These are phyloP conservation scores for Dolichomitus sp. DNA, from an alignment of 2,888 invertebrate genomes.

Conservation along the genomic window DNA sequence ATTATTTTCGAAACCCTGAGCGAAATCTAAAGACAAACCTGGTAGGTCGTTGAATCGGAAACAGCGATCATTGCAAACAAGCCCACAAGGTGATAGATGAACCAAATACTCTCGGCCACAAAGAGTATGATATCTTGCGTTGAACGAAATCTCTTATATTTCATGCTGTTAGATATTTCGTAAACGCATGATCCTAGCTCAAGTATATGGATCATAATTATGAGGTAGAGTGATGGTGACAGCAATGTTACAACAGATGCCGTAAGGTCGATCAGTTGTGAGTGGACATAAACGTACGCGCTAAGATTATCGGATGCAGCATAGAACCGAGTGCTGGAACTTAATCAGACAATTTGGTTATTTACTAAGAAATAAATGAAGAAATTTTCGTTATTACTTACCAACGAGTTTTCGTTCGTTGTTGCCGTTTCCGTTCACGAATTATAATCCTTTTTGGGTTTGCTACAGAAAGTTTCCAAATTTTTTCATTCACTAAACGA, in stretches of 20 bases:
- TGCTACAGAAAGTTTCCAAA: slow-evolving; percentile 9
- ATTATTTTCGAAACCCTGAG: not conserved
- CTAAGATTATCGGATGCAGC: slow-evolving; percentile 6
- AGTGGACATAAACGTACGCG: slow-evolving; percentile 26
- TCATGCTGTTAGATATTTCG: slow-evolving; percentile 23
- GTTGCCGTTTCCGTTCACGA: not conserved
- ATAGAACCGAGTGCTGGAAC: slow-evolving; percentile 36
- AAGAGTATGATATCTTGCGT: not conserved
- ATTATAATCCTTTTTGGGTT: not conserved
- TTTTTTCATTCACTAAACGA: slow-evolving; percentile 31
- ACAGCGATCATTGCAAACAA: slow-evolving; percentile 27
- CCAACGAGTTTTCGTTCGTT: not conserved
- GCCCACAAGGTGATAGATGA: slow-evolving; percentile 35
- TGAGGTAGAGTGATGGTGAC: slow-evolving; percentile 37
- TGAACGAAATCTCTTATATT: not conserved
- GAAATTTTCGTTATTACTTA: slow-evolving; percentile 20
- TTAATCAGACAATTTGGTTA: not conserved
- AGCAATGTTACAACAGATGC: slow-evolving; percentile 10
- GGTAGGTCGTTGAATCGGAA: slow-evolving; percentile 39
- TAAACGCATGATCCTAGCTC: slow-evolving; percentile 30
- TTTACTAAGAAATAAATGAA: not conserved
- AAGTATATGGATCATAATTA: slow-evolving; percentile 23
- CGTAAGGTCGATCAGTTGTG: slow-evolving; percentile 34
- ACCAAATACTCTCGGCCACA: slow-evolving; percentile 9
- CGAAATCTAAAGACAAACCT: slow-evolving; percentile 17